Evolutionary conservation across 2,888 invertebrate species (phyloP).

Genomic region (Drosophila antonietae): DNA sequence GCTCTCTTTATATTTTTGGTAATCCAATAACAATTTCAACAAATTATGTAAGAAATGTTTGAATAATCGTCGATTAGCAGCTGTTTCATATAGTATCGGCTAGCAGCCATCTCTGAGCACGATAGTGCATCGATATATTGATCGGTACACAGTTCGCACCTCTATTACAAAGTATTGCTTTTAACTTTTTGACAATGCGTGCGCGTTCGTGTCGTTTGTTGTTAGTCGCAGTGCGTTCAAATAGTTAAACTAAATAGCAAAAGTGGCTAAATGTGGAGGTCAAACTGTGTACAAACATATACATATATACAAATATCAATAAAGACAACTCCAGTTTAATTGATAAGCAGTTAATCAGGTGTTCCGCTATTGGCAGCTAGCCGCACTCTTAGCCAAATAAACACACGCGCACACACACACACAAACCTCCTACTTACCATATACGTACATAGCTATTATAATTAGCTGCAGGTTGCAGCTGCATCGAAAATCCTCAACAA

Average conservation of each 20-base stretch:
- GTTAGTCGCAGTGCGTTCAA: constrained; percentile 27
- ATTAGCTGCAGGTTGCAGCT: constrained; percentile 49
- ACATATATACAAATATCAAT: not conserved
- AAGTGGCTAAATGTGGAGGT: constrained; percentile 14
- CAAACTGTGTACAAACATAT: not conserved
- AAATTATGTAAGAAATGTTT: not conserved
- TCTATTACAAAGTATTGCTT: constrained; percentile 28
- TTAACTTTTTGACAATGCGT: constrained; percentile 52
- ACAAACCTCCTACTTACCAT: not conserved
- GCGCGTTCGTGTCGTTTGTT: constrained; percentile 31
- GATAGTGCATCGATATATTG: constrained; percentile 32
- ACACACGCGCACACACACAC: constrained; percentile 20
- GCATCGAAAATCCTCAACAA: constrained; percentile 26
- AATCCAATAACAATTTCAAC: not conserved
- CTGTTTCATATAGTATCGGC: constrained; percentile 7
- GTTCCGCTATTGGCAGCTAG: constrained; percentile 19
- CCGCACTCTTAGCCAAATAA: constrained; percentile 24
- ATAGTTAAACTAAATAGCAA: constrained; percentile 5
- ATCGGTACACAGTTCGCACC: constrained; percentile 24
- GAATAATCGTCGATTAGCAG: not conserved
- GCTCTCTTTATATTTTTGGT: not conserved
- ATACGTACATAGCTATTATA: constrained; percentile 28
- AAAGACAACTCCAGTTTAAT: constrained; percentile 6
- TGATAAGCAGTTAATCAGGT: constrained; percentile 9
- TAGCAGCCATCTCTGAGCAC: not conserved